Evolutionary conservation across 2,888 invertebrate genomes (phyloP).

Genomic region (Cenopis cana): DNA sequence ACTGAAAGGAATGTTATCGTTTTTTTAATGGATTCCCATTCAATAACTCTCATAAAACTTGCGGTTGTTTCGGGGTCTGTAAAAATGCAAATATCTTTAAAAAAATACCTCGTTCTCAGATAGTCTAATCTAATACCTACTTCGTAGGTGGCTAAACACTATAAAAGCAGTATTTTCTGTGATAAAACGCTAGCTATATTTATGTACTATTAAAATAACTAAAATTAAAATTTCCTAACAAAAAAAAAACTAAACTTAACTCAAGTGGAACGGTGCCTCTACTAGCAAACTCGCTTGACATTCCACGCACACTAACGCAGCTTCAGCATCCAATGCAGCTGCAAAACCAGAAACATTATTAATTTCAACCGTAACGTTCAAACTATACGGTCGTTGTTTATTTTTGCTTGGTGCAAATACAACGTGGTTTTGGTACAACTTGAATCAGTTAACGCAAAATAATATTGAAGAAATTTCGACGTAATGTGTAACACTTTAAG

Average conservation of each 20-base stretch:
- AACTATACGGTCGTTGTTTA: background rate
- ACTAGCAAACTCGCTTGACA: constrained; percentile 52
- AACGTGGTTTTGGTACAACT: constrained; percentile 1
- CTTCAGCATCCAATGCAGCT: constrained; percentile 47
- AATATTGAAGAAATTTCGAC: constrained; percentile 1
- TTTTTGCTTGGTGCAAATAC: constrained; percentile 3
- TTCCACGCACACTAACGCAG: constrained; percentile 54
- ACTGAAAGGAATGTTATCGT: no score
- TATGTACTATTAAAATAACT: constrained; percentile 29
- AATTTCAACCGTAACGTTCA: constrained; percentile 2
- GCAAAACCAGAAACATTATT: background rate
- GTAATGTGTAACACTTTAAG: background rate
- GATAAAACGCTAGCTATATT: background rate
- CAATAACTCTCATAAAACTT: no score
- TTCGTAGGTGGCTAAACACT: no score
- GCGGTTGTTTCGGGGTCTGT: no score
- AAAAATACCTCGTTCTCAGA: no score
- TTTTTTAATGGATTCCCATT: no score
- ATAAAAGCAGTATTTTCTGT: no score
- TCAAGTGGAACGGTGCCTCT: constrained; percentile 58
- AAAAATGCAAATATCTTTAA: no score
- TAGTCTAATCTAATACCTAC: no score
- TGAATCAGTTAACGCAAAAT: background rate
- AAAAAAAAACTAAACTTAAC: constrained; percentile 60
- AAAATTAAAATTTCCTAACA: constrained; percentile 46